Base-by-base conservation (phyloP, 2,888 invertebrate species). In the Megastigmus dorsalis region DNA sequence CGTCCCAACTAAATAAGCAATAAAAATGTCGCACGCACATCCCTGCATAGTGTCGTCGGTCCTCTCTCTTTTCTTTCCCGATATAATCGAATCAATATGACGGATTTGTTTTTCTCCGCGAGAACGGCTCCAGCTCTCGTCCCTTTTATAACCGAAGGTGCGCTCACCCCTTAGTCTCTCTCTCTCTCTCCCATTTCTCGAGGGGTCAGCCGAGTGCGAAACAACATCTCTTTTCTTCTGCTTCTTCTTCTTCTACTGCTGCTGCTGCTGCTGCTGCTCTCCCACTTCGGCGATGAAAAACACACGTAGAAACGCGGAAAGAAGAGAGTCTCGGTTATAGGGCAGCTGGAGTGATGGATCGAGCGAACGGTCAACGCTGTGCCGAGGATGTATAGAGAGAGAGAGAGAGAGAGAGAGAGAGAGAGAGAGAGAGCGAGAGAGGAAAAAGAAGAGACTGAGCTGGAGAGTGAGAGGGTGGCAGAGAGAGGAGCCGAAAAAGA, bases 41-140 rank as follows among this genome's bases (percentile, higher is more conserved):
- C n/a, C n/a, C n/a, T n/a, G n/a, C n/a, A n/a, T 36, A 0, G 3
- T 23, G 20, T 55, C 20, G 9, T 43, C 33, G 23, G 10, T n/a
- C n/a, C n/a, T n/a, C n/a, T n/a, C n/a, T n/a, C n/a, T n/a, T n/a
- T n/a, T n/a, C n/a, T n/a, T n/a, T n/a, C n/a, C n/a, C n/a, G n/a
- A n/a, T 23, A 36, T 63, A 68, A 62, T 68, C 63, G 68, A 74
- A 63, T 74, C 55, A 74, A 57, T 55, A 48, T 50, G 63, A 57
- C 63, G 48, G 57, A 68, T 68, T 74, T 68, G 68, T 74, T 68
- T 74, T 68, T 68, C 38, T 26, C 60, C 15, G 7, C 13, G 7
- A 20, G 30, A 62, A 23, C 20, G 36, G 4, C 13, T 20, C 4
- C 20, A 30, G 38, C 33, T 41, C 7, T 43, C 6, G 30, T 9